Conservation (phyloP, 2,888 invertebrate species). For the Neoaliturus tenellus region DNA sequence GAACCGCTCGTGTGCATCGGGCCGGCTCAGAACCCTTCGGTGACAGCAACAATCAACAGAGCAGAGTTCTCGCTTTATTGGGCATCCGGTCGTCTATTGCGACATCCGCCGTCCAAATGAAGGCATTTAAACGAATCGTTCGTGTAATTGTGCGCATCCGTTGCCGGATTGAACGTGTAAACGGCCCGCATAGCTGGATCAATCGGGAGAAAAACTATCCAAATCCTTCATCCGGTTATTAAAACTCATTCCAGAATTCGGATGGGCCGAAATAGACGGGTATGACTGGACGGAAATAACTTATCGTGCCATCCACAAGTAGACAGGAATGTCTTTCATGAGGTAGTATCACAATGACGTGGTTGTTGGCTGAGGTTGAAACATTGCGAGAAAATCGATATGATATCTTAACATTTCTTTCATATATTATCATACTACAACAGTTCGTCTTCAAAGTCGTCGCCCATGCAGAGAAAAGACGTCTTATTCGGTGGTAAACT, state of each 20-base stretch:
- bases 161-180: constrained; percentile 15
- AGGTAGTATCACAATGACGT: neutral
- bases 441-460: no score
- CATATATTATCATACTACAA: no score
- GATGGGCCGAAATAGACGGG: neutral
- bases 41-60: constrained; percentile 16
- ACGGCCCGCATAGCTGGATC: neutral
- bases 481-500: no score
- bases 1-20: neutral
- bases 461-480: no score
- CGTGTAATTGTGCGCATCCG: constrained; percentile 49
- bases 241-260: neutral
- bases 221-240: neutral
- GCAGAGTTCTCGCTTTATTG: constrained; percentile 9
- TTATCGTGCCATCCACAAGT: neutral
- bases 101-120: constrained; percentile 59
- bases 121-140: constrained; percentile 54
- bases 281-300: constrained; percentile 22
- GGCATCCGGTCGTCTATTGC: constrained; percentile 50
- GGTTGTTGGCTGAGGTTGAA: neutral
- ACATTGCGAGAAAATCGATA: no score
- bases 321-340: constrained; percentile 4
- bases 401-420: no score
- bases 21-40: neutral
- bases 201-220: neutral